Percentiles rank a stretch among this genome's conserved stretches.
These are phyloP conservation scores for Diplogasteroides magnus DNA, from an alignment of 1,140 invertebrate genomes.

Conservation along the genomic window DNA sequence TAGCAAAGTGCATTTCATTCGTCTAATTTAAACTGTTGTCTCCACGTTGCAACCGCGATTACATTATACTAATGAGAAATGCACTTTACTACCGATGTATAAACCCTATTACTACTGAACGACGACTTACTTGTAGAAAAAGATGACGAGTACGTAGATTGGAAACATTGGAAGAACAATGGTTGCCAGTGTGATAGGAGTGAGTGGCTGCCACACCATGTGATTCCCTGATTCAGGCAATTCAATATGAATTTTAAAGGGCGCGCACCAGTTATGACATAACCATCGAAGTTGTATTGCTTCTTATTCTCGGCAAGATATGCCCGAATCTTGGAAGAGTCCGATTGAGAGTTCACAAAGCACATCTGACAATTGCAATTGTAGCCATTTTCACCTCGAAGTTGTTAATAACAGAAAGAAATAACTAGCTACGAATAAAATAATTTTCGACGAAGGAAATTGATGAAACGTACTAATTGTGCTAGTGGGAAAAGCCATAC, in stretches of 20 bases:
- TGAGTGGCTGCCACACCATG: constrained; percentile 19
- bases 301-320: constrained; percentile 20
- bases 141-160: constrained; percentile 22
- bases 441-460: not conserved
- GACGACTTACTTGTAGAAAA: no score
- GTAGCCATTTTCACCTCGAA: not conserved
- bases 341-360: constrained; percentile 18
- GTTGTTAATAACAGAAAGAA: not conserved
- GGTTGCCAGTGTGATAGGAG: constrained; percentile 17
- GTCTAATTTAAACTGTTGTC: no score
- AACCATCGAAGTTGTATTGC: constrained; percentile 5
- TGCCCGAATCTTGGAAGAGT: not conserved
- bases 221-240: constrained; percentile 18
- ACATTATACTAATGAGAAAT: no score
- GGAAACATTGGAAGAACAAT: constrained; percentile 33
- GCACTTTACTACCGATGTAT: no score
- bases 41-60: no score
- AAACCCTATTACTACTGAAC: no score
- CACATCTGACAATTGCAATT: not conserved
- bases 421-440: not conserved
- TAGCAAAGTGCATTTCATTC: no score
- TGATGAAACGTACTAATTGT: not conserved
- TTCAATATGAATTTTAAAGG: not conserved
- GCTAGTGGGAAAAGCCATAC: not conserved
- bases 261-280: not conserved